phyloP scores from a whole-genome alignment of 1,140 invertebrate species.

The Mycetomoellerius zeteki region DNA sequence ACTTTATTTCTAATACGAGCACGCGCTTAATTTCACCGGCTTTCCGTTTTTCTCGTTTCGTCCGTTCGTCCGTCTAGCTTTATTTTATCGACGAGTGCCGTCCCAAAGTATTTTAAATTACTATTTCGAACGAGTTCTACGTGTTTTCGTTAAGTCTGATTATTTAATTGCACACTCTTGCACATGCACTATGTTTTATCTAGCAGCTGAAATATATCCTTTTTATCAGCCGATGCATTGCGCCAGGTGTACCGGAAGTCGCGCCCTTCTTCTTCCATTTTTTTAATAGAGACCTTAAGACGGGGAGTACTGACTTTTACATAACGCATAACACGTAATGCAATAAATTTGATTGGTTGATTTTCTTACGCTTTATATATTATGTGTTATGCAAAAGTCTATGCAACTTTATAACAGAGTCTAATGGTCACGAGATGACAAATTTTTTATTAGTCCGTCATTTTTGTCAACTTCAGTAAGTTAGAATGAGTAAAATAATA shows the following conservation, averaged over 20 bases:
- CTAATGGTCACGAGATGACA: too few species aligned
- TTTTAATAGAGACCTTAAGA: not conserved
- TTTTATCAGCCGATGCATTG: conserved; percentile 38
- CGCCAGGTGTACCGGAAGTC: not conserved
- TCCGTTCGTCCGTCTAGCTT: conserved; percentile 23
- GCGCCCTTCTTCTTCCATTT: not conserved
- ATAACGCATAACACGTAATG: too few species aligned
- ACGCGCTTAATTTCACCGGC: conserved; percentile 64
- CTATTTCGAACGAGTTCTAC: not conserved
- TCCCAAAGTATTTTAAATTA: conserved; percentile 27
- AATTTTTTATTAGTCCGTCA: too few species aligned
- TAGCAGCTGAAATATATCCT: conserved; percentile 13
- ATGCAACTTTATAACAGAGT: too few species aligned
- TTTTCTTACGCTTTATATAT: too few species aligned
- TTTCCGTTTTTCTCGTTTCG: conserved; percentile 34
- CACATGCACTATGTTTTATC: conserved; percentile 51
- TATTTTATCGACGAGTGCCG: conserved; percentile 32
- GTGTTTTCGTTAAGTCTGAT: conserved; percentile 7
- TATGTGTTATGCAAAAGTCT: too few species aligned
- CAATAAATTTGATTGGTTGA: too few species aligned
- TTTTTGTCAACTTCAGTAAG: too few species aligned
- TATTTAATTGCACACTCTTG: conserved; percentile 55
- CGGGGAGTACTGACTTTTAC: too few species aligned
- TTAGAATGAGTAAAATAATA: too few species aligned
- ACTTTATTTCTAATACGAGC: not conserved